These are phyloP conservation scores for Thunnus albacares DNA, from an alignment of 2,797 vertebrate species.

Conservation along the genomic window DNA sequence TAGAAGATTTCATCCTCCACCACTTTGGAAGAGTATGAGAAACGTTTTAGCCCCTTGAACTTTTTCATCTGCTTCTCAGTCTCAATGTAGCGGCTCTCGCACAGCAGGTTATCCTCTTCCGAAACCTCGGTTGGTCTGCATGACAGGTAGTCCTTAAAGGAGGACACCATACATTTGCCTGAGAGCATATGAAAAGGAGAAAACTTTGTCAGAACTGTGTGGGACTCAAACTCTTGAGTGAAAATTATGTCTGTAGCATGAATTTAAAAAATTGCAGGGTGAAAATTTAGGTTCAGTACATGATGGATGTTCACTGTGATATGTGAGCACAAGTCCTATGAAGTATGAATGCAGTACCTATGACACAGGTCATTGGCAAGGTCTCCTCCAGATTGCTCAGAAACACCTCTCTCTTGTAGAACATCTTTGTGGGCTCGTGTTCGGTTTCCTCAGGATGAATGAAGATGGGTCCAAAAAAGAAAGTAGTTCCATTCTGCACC, in stretches of 20 bases:
- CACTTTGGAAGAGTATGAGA: slow-evolving; percentile 97
- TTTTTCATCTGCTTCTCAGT: slow-evolving; percentile 98
- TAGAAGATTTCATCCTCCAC: slow-evolving; percentile 98
- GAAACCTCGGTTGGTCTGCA: slow-evolving; percentile 90
- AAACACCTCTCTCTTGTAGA: slow-evolving; percentile 98
- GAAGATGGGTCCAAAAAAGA: slow-evolving; percentile 98
- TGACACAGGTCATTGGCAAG: slow-evolving; percentile 93
- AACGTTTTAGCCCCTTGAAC: slow-evolving; percentile 97
- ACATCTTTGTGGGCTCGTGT: slow-evolving; percentile 99
- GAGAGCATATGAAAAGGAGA: slow-evolving; percentile 51
- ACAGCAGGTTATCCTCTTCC: slow-evolving; percentile 94
- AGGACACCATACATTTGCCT: slow-evolving; percentile 97
- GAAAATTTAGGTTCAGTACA: background rate
- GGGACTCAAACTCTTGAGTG: background rate
- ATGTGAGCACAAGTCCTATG: background rate
- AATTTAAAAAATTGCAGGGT: background rate
- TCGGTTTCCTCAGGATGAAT: slow-evolving; percentile 98
- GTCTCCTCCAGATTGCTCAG: slow-evolving; percentile 96
- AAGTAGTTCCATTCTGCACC: slow-evolving; percentile 92
- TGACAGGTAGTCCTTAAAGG: slow-evolving; percentile 98
- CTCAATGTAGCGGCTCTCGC: slow-evolving; percentile 98
- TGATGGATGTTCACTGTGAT: background rate
- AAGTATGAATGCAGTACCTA: slow-evolving; percentile 82
- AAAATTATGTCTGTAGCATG: background rate
- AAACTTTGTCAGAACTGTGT: background rate